Evolutionary conservation across 2,113 vertebrate species (phyloP).

Genomic region (Miniopterus natalensis): DNA sequence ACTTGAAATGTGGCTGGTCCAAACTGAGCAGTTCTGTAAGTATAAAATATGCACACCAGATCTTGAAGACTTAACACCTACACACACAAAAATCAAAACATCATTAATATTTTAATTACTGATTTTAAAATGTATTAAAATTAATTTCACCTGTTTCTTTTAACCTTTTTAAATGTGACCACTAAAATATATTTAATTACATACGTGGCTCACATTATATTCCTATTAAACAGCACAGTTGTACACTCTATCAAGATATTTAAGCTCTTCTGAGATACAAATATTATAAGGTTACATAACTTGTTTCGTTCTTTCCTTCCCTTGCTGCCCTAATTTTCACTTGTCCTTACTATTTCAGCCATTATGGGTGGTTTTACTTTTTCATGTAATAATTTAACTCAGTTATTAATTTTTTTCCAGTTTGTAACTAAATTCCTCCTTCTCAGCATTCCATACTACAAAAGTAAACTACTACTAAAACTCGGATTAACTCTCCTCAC

Average conservation of each 20-base stretch:
- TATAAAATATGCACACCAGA: conserved; percentile 22
- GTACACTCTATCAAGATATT: not conserved
- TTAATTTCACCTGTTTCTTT: conserved; percentile 29
- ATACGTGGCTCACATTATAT: not conserved
- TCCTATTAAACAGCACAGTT: not conserved
- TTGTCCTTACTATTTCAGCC: not conserved
- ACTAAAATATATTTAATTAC: not conserved
- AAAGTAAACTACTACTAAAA: conserved; percentile 1
- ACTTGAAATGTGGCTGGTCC: conserved; percentile 18
- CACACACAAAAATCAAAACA: not conserved
- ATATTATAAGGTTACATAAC: not conserved
- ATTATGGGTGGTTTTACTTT: not conserved
- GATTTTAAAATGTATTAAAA: conserved; percentile 42
- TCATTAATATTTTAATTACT: conserved; percentile 16
- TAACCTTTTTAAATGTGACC: not conserved
- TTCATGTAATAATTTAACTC: conserved; percentile 36
- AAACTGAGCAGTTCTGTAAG: not conserved
- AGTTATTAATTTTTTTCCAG: not conserved
- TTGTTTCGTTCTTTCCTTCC: not conserved
- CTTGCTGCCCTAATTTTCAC: not conserved
- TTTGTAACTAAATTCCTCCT: conserved; percentile 35
- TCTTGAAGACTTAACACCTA: not conserved
- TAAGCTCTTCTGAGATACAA: not conserved
- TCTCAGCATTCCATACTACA: not conserved
- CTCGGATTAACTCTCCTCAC: conserved; percentile 80